Conservation (phyloP, 2,113 vertebrate species). For the Peromyscus californicus region DNA sequence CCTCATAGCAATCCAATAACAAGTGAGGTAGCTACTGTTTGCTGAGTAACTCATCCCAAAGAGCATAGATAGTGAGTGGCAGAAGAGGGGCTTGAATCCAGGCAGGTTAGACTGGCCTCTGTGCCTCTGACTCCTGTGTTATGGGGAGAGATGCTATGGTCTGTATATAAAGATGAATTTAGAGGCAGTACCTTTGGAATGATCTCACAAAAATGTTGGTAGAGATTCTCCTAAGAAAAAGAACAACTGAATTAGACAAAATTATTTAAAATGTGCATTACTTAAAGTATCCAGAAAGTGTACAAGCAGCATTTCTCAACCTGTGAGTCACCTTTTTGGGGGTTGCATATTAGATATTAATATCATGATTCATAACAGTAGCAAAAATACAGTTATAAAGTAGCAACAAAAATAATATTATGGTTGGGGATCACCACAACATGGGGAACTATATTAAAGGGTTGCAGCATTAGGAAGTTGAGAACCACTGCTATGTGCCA, state of each 20-base stretch:
- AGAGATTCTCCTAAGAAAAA: background rate
- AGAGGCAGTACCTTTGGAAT: background rate
- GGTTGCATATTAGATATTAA: background rate
- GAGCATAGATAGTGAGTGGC: background rate
- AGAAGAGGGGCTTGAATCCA: background rate
- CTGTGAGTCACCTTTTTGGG: background rate
- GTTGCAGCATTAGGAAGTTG: background rate
- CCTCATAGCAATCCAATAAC: background rate
- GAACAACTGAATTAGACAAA: background rate
- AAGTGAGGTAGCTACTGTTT: background rate
- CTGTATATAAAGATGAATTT: background rate
- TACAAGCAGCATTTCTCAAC: background rate
- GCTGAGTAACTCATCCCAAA: background rate
- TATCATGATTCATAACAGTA: background rate
- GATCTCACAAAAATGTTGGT: background rate
- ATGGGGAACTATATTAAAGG: background rate
- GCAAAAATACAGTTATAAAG: background rate
- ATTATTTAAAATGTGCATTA: background rate
- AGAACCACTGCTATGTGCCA: background rate
- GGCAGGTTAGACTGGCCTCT: background rate
- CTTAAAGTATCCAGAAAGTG: background rate
- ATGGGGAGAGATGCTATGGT: background rate
- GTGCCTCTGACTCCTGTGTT: background rate
- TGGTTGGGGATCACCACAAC: background rate
- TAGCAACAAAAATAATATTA: background rate